phyloP scores from a whole-genome alignment of 2,888 invertebrate species.

The Congeria kusceri region DNA sequence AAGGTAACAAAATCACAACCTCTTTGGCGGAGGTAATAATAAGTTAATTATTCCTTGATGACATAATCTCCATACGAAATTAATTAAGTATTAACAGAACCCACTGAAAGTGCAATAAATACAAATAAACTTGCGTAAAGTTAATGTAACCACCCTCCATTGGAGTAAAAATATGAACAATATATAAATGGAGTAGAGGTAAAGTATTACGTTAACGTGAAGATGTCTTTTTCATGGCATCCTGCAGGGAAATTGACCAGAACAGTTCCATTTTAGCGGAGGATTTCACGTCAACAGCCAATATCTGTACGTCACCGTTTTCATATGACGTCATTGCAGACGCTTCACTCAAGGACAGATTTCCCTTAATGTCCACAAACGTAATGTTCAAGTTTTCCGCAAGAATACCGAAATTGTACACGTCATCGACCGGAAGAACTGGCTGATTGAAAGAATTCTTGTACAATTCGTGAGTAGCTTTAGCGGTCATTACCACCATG shows the following conservation, averaged over 20 bases:
- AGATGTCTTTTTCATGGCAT: not conserved
- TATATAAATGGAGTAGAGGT: too few relatives aligned
- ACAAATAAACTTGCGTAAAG: too few relatives aligned
- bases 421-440: slow-evolving; percentile 81
- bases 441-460: slow-evolving; percentile 69
- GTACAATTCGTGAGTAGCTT: slow-evolving; percentile 73
- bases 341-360: slow-evolving; percentile 91
- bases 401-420: slow-evolving; percentile 79
- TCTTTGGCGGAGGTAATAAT: too few relatives aligned
- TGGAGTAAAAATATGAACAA: too few relatives aligned
- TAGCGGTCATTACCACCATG: slow-evolving; percentile 72
- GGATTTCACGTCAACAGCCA: slow-evolving; percentile 49
- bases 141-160: too few relatives aligned
- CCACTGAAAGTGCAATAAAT: too few relatives aligned
- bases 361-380: slow-evolving; percentile 89
- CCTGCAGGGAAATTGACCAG: slow-evolving; percentile 62
- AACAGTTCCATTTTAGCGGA: slow-evolving; percentile 56
- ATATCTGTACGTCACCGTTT: slow-evolving; percentile 23
- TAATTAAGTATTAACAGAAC: too few relatives aligned
- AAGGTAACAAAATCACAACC: too few relatives aligned
- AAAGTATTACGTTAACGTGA: too few relatives aligned
- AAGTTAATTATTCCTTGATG: too few relatives aligned
- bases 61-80: too few relatives aligned
- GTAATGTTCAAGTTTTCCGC: slow-evolving; percentile 63
- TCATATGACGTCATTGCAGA: slow-evolving; percentile 64